Base-by-base conservation (phyloP, 2,888 invertebrate species). In the Ormyrus rosae region DNA sequence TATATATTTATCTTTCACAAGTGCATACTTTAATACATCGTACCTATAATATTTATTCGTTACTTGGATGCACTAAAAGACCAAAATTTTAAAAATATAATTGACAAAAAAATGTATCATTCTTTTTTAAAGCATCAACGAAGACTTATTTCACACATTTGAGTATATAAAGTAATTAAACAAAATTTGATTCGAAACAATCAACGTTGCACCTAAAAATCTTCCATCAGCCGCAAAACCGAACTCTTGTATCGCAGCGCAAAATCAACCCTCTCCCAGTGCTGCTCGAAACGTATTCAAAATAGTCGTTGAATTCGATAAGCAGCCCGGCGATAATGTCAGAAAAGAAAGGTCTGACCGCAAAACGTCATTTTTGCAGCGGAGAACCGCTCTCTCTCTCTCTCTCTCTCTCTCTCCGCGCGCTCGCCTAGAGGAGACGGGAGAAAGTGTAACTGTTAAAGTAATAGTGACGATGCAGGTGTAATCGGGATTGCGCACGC, bases 371-470 rank as follows among this genome's bases (percentile, higher is more conserved):
- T 65, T 65, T 73, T 9, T 13, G 11, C 48, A 56, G n/a, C 19
- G 67, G 76, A 61, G 76, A 77, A 68, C 75, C 61, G 69, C 70
- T 76, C 72, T 67, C 68, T 75, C 77, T 61, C 65, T 78, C 48
- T 55, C 58, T 19, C 8, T 10, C 9, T 53, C 19, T 48, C 11
- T 13, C 58, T 6, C 55, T 19, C 65, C 67, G 51, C 48, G 48
- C 51, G 7, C 58, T 10, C 53, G 61, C 48, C 70, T 65, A 70
- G 68, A 72, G 60, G 79, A 73, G 77, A 73, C 65, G 83, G 85
- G 88, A 86, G 89, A 90, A 89, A 89, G 89, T 90, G 87, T 88
- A 89, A 90, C 89, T 87, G 88, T 87, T 87, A 86, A 85, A 87
- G 89, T 90, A 89, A 90, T 86, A 88, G 87, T 85, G 86, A 87